Percentiles rank a stretch among this genome's conserved stretches.
These are phyloP conservation scores for Xestobium rufovillosum DNA, from an alignment of 2,888 invertebrate species.

Conservation along the genomic window DNA sequence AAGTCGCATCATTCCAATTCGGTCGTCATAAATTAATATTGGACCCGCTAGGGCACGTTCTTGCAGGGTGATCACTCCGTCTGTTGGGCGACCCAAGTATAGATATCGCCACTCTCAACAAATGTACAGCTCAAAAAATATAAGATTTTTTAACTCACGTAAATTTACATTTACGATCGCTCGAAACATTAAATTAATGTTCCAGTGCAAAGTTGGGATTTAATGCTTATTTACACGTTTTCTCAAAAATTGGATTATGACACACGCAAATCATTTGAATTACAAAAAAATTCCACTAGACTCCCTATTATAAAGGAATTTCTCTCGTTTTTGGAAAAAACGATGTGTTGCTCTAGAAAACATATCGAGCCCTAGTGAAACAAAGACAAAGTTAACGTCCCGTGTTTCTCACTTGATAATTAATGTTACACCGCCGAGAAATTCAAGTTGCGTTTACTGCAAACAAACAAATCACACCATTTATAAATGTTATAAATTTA, in stretches of 20 bases:
- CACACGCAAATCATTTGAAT: slow-evolving; percentile 5
- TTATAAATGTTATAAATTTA: slow-evolving; percentile 9
- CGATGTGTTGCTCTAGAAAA: slow-evolving; percentile 5
- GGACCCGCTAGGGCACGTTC: too few species aligned
- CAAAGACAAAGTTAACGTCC: slow-evolving; percentile 1
- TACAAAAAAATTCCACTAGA: background rate
- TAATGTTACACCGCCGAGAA: background rate
- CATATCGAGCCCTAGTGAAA: background rate
- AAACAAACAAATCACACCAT: slow-evolving; percentile 5
- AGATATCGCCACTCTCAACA: background rate
- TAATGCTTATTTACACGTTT: slow-evolving; percentile 1
- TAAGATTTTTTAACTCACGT: slow-evolving; percentile 5
- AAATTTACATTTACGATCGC: slow-evolving; percentile 2
- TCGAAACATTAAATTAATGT: slow-evolving; percentile 5
- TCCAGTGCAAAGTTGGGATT: slow-evolving; percentile 6
- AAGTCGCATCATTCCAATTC: too few species aligned
- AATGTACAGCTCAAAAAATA: background rate
- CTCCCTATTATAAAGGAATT: slow-evolving; percentile 6
- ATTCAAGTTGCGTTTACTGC: slow-evolving; percentile 2
- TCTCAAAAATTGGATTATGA: slow-evolving; percentile 6
- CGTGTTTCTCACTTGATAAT: background rate
- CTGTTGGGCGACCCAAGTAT: too few species aligned
- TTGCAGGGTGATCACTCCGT: too few species aligned
- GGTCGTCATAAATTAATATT: too few species aligned
- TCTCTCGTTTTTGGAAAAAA: slow-evolving; percentile 5